Evolutionary conservation across 2,113 vertebrate species (phyloP), one percentile per base, ranked within the genome.

Genomic region (Menidia beryllina): DNA sequence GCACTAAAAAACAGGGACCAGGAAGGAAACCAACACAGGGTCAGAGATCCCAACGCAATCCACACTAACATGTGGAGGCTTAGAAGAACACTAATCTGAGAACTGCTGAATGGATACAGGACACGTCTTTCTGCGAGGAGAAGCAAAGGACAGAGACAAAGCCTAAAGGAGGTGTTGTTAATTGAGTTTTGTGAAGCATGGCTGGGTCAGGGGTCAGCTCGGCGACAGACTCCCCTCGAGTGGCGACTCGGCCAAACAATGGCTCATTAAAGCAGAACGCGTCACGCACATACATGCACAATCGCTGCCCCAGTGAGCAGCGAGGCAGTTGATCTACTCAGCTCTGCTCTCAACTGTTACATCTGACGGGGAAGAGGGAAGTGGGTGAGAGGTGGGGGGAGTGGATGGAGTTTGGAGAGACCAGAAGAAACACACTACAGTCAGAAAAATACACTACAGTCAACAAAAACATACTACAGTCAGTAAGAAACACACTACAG

Each of bases 261-360:
- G 58, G 81, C 86, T 89, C 85, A 86, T 91, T 88, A 88, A 81
- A 87, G 84, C 83, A 84, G 77, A 87, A 81, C 69, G 80, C 82
- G 83, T 83, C 88, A 60, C 61, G 11, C 54, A 34, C 74, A 78
- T 60, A 57, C 72, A 65, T 55, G 73, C 56, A 64, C 54, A 79
- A 39, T 49, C 56, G 11, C 27, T 27, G 68, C 64, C 71, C 66
- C 61, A 52, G 61, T 72, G 69, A 65, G 82, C 81, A 80, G 70
- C 14, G 77, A 82, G 76, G 80, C 85, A 69, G 88, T 84, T 82
- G 75, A 79, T 81, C 25, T 6, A 0, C 76, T 76, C 81, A 70
- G 74, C 77, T 73, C 60, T 43, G 81, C 50, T 73, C 69, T 62
- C 14, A 61, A 71, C 72, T n/a, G 63, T 69, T 62, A 45, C 72